A percentile compares a stretch with the other conserved stretches of the same genome.
These are phyloP conservation scores for Phortica okadai DNA, from an alignment of 2,888 invertebrate species.

Conservation along the genomic window DNA sequence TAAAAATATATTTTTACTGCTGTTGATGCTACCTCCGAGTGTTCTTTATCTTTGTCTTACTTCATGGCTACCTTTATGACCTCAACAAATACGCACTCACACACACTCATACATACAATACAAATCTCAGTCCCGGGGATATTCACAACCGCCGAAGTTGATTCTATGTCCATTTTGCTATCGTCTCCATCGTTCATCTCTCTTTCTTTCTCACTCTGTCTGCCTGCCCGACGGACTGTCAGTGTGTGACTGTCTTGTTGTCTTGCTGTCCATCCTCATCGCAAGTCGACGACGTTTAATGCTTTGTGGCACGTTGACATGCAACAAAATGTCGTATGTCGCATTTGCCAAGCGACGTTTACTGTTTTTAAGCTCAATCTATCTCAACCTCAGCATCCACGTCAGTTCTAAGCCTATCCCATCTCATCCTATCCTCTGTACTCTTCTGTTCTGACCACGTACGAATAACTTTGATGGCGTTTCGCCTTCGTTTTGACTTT, in stretches of 20 bases:
- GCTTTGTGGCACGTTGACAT: conserved; percentile 30
- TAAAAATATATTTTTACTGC: conserved; percentile 26
- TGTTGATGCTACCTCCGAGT: not conserved
- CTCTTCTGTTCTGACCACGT: not conserved
- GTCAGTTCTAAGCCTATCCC: not conserved
- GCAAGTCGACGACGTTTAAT: conserved; percentile 42
- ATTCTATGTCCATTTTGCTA: conserved; percentile 19
- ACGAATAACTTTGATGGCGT: no score
- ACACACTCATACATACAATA: not conserved
- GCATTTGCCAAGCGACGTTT: conserved; percentile 19
- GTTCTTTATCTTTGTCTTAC: not conserved
- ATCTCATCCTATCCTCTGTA: not conserved
- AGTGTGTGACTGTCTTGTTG: not conserved
- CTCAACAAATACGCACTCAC: not conserved
- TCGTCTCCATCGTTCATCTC: conserved; percentile 9
- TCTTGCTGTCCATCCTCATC: conserved; percentile 43
- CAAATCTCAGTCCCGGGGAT: not conserved
- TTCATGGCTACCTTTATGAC: conserved; percentile 25
- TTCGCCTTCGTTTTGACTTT: no score
- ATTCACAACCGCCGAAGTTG: conserved; percentile 11
- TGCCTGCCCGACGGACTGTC: not conserved
- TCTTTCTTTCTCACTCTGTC: not conserved
- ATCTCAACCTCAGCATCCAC: not conserved
- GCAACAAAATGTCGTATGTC: conserved; percentile 28
- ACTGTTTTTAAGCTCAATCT: conserved; percentile 15